phyloP scores from a whole-genome alignment of 2,797 vertebrate species.

The Liparis tanakae region DNA sequence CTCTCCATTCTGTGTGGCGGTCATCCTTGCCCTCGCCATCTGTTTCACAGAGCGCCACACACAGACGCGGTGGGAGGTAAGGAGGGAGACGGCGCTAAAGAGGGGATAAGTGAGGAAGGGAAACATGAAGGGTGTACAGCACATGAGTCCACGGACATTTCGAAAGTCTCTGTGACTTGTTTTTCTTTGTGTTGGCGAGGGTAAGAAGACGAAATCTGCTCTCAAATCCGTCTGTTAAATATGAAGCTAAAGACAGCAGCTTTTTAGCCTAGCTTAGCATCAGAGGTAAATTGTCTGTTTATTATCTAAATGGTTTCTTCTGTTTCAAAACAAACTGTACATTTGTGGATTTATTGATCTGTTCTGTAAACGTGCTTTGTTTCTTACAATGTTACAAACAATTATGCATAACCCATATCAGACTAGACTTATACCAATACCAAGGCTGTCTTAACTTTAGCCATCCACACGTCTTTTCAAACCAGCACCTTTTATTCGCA shows the following conservation, averaged over 20 bases:
- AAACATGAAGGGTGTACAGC: slow-evolving; percentile 31
- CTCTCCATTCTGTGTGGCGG: slow-evolving; percentile 64
- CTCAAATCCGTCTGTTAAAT: not conserved
- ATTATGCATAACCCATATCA: not conserved
- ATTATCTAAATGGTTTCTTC: not conserved
- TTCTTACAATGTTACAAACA: not conserved
- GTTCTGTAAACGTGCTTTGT: not conserved
- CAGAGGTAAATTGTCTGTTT: not conserved
- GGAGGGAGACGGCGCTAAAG: slow-evolving; percentile 18
- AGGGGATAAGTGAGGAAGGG: slow-evolving; percentile 34
- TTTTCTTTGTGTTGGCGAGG: not conserved
- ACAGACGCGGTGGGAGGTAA: slow-evolving; percentile 47
- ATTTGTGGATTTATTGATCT: not conserved
- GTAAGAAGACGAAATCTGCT: not conserved
- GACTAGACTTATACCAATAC: too few relatives aligned
- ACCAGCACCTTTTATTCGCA: not conserved
- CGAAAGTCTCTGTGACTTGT: slow-evolving; percentile 8
- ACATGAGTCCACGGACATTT: slow-evolving; percentile 16
- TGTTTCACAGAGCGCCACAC: slow-evolving; percentile 70
- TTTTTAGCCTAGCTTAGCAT: slow-evolving; percentile 2
- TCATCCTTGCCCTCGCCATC: slow-evolving; percentile 79
- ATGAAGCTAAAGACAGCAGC: not conserved
- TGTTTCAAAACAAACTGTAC: not conserved
- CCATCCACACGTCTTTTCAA: not conserved
- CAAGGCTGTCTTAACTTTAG: too few relatives aligned